Conservation (phyloP, 1,140 invertebrate genomes). For the Tetragnatha versicolor region DNA sequence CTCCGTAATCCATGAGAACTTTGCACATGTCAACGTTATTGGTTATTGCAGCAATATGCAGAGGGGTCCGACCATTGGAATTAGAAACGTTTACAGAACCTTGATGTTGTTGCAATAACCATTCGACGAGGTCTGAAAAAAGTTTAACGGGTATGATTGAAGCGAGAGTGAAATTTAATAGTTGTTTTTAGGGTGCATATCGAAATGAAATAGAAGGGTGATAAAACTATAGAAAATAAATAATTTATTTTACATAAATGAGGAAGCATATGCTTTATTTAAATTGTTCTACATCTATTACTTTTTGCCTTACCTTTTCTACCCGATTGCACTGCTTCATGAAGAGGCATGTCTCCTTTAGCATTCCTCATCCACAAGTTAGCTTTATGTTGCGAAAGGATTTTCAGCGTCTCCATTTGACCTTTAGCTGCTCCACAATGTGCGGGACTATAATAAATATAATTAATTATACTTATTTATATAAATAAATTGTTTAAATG, state of each 20-base stretch:
- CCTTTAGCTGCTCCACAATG: slow-evolving; percentile 88
- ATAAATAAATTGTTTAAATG: no score
- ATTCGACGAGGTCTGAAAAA: slow-evolving; percentile 66
- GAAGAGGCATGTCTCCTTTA: slow-evolving; percentile 87
- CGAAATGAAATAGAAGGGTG: no score
- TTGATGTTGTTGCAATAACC: slow-evolving; percentile 82
- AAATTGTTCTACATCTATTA: no score
- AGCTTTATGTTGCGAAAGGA: slow-evolving; percentile 76
- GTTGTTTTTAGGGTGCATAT: no score
- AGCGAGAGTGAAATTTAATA: no score
- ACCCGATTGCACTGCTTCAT: slow-evolving; percentile 93
- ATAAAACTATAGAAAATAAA: no score
- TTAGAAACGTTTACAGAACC: slow-evolving; percentile 88
- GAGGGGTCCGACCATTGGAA: slow-evolving; percentile 87
- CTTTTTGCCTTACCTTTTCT: slow-evolving; percentile 70
- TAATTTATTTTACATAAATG: no score
- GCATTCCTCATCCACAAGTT: slow-evolving; percentile 91
- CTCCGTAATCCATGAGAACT: slow-evolving; percentile 80
- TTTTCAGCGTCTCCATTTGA: slow-evolving; percentile 83
- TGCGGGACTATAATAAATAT: slow-evolving; percentile 18
- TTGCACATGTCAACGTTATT: slow-evolving; percentile 95
- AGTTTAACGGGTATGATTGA: no score
- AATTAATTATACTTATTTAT: background rate
- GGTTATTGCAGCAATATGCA: slow-evolving; percentile 94
- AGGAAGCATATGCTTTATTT: no score